Conservation (phyloP, 35 echinoderm and acorn worm species). For the Amphiura filiformis region DNA sequence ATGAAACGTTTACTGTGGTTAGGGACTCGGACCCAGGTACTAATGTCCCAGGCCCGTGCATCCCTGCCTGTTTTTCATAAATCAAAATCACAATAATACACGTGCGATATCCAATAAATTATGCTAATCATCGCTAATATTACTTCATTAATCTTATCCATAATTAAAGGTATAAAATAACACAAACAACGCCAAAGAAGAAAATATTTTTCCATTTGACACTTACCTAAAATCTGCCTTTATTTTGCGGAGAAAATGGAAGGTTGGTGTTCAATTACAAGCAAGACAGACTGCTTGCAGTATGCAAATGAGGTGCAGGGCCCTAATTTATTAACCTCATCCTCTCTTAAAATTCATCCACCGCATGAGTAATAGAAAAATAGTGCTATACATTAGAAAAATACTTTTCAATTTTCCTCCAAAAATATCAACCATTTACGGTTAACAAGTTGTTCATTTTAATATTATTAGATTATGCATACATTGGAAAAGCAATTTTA, state of each 20-base stretch:
- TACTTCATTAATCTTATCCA: constrained; percentile 40
- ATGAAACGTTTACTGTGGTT: background rate
- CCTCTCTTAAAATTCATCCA: constrained; percentile 3
- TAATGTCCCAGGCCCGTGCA: constrained; percentile 14
- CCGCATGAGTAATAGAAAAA: constrained; percentile 7
- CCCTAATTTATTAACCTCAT: constrained; percentile 11
- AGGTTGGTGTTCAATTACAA: constrained; percentile 44
- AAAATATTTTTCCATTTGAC: background rate
- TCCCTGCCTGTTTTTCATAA: constrained; percentile 79
- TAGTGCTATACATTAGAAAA: background rate
- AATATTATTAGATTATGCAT: background rate
- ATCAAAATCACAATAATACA: constrained; percentile 78
- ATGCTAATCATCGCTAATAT: constrained; percentile 75
- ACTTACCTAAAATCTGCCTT: constrained; percentile 29
- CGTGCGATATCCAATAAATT: constrained; percentile 89
- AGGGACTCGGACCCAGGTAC: constrained; percentile 21
- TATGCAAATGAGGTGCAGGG: constrained; percentile 2
- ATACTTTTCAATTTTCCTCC: background rate
- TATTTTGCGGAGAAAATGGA: constrained; percentile 41
- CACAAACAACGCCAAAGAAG: background rate
- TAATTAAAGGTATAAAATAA: background rate
- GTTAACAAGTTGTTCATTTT: too few relatives aligned
- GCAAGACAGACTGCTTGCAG: constrained; percentile 22
- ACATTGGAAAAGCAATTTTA: background rate
- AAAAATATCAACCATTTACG: too few relatives aligned